Evolutionary conservation across 2,888 invertebrate genomes (phyloP), one percentile per base, ranked within the genome.

Genomic region (Serrognathus titanus): DNA sequence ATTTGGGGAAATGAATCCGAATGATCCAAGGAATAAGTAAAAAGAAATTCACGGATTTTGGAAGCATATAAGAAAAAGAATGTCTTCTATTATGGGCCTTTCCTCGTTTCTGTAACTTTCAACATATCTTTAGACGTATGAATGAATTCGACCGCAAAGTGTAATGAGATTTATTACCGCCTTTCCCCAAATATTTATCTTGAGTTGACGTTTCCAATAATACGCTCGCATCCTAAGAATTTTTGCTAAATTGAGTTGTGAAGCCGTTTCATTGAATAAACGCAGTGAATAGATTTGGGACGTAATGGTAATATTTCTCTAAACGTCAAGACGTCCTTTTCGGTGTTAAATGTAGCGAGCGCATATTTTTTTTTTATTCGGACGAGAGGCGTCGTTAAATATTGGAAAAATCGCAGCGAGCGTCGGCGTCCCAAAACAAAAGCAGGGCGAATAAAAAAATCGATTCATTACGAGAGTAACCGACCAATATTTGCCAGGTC

Each of bases 381-480:
- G 24, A 6, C 49, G 49, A 41, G 40, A 40, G 48, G 41, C 40
- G 10, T 37, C 49, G 54, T 54, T 49, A 54, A 54, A 54, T 54
- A 54, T 54, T 49, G 49, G 48, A 50, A 51, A 57, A 57, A 53
- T 57, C 57, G 53, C 45, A 43, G 53, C 49, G 51, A 57, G 37
- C 57, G 39, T n/a, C 31, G 12, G 11, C 49, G 24, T 4, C 4
- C 24, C 56, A 47, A 68, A 71, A 71, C 66, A 70, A 67, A 66
- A 69, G 68, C 68, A 67, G 72, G 70, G 71, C 68, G 69, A 65
- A 70, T 70, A 73, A 75, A 75, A 16, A 16, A 76, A 76, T 76
- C 76, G 75, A 77, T 76, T 76, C 74, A 76, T 76, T 76, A 75
- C 64, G 63, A 62, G 67, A 66, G 61, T 62, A 66, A 68, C 66